Percentiles rank a stretch among this genome's conserved stretches.
These are phyloP conservation scores for Cygnus buccinator DNA, from an alignment of 2,113 vertebrate genomes.

Conservation along the genomic window DNA sequence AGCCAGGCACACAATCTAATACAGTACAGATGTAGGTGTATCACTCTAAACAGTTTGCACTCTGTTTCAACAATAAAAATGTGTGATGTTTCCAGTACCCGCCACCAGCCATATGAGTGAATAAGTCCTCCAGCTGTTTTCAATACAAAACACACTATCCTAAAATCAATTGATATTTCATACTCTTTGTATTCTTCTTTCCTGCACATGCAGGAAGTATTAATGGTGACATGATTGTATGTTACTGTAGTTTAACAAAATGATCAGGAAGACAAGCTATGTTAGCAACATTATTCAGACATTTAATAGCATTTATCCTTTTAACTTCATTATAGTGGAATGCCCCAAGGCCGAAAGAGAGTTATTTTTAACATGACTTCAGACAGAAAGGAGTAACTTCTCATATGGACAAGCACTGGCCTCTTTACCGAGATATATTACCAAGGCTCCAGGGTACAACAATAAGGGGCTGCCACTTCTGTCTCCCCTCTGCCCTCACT, in stretches of 20 bases:
- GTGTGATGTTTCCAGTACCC: conserved; percentile 54
- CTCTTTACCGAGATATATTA: conserved; percentile 41
- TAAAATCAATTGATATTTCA: conserved; percentile 69
- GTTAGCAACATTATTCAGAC: conserved; percentile 73
- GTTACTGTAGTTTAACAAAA: conserved; percentile 70
- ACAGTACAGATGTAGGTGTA: conserved; percentile 45
- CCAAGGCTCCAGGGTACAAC: neutral
- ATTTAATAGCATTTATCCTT: conserved; percentile 74
- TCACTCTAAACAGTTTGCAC: conserved; percentile 22
- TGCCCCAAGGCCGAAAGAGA: conserved; percentile 42
- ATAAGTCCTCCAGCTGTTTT: conserved; percentile 56
- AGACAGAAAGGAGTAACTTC: conserved; percentile 51
- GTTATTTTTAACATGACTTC: conserved; percentile 64
- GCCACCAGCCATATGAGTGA: conserved; percentile 16
- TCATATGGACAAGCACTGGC: conserved; percentile 1
- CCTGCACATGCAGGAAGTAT: conserved; percentile 70
- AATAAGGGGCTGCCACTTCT: neutral
- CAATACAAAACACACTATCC: conserved; percentile 61
- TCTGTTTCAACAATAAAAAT: conserved; percentile 61
- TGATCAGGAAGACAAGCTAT: conserved; percentile 67
- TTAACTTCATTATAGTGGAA: conserved; percentile 66
- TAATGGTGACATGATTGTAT: conserved; percentile 71
- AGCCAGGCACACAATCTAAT: conserved; percentile 34
- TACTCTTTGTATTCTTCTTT: conserved; percentile 65
- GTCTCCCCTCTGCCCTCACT: neutral